Evolutionary conservation across 2,888 invertebrate genomes (phyloP), one percentile per base, ranked within the genome.

Genomic region (Xestia rhomboidea): DNA sequence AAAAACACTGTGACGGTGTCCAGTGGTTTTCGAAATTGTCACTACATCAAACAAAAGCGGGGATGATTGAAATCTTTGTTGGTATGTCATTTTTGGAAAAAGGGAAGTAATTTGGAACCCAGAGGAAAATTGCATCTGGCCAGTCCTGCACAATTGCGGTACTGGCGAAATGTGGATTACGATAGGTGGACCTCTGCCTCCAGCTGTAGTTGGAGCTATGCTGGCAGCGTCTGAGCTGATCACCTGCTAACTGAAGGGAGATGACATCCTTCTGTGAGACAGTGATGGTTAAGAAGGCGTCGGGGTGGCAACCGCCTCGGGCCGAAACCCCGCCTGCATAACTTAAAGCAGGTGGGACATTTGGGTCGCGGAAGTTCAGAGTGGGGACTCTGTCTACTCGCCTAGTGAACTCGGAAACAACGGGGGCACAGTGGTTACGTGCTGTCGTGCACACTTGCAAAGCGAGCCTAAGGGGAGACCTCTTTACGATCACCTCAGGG

Each of bases 31-130:
- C 0, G 41, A 30, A 69, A 68, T n/a, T 24, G 7, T 18, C n/a
- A 54, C 24, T 10, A 38, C n/a, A n/a, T 7, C 10, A 44, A 74
- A 57, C 15, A 34, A 44, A 34, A 13, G n/a, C 54, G 21, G 1
- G 44, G 8, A 10, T 51, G n/a, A 73, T 73, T 74, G 41, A 3
- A 21, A 34, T 54, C 30, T 15, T 70, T 74, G n/a, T 54, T n/a
- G 21, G 2, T 34, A 34, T 15, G 15, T 34, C 15, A 18, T 13
- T 13, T 73, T 75, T n/a, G 3, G 30, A 64, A 62, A 64, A 4
- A 49, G 78, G 5, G 0, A 24, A 76, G 11, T 51, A 51, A 44
- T 66, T 78, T 66, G 15, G n/a, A 44, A 49, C 41, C 8, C 15
- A 69, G 18, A 70, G 34, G 24, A 34, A 68, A 7, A 71, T 70